Evolutionary conservation across 2,888 invertebrate genomes (phyloP).

Genomic region (Lasioglossum lativentre): DNA sequence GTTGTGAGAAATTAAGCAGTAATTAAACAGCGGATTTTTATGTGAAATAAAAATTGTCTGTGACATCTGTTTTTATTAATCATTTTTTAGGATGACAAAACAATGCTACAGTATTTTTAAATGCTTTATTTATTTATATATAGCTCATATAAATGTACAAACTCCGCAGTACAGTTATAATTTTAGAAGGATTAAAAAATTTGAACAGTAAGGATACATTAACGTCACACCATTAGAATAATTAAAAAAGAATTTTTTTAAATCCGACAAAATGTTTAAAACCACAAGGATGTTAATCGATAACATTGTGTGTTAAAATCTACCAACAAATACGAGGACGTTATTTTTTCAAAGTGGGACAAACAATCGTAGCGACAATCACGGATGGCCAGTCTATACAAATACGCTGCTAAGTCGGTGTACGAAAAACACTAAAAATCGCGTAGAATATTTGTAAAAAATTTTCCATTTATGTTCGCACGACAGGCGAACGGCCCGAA

Average conservation of each 20-base stretch:
- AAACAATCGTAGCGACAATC: neutral
- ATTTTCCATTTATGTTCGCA: conserved; percentile 38
- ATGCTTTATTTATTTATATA: no score
- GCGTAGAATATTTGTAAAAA: conserved; percentile 30
- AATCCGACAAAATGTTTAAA: neutral
- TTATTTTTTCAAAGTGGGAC: neutral
- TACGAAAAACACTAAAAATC: neutral
- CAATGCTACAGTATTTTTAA: no score
- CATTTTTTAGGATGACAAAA: no score
- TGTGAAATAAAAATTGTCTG: neutral
- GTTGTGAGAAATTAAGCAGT: no score
- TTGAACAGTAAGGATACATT: no score
- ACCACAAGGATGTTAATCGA: neutral
- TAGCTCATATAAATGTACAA: no score
- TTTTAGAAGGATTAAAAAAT: no score
- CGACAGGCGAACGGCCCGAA: conserved; percentile 12
- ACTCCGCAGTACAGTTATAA: no score
- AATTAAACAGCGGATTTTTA: neutral
- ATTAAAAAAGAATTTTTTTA: no score
- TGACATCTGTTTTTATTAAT: no score
- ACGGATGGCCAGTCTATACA: no score
- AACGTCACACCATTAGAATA: no score
- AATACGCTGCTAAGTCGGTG: neutral
- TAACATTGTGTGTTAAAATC: neutral
- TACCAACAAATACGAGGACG: neutral